These are phyloP conservation scores for Drusus annulatus DNA, from an alignment of 1,140 invertebrate species.

Conservation along the genomic window DNA sequence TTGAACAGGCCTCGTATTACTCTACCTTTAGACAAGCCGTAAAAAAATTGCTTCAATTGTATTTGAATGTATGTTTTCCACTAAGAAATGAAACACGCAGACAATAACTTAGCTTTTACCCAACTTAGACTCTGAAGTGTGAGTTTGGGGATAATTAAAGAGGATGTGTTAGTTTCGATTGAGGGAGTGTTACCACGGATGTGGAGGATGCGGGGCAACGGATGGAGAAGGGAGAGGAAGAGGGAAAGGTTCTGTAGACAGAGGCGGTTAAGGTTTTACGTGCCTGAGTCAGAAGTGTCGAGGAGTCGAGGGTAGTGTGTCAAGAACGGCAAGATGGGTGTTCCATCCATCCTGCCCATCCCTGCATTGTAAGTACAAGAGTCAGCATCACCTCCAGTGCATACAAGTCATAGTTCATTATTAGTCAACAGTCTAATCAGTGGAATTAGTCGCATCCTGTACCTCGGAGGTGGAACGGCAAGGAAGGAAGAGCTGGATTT, in stretches of 20 bases:
- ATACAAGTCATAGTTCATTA: slow-evolving; percentile 50
- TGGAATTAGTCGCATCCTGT: slow-evolving; percentile 29
- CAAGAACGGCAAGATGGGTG: slow-evolving; percentile 55
- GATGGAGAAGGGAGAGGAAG: background rate
- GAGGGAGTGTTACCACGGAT: too few relatives aligned
- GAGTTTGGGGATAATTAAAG: too few relatives aligned
- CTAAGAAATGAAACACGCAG: too few relatives aligned
- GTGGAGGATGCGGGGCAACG: background rate
- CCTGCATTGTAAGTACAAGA: slow-evolving; percentile 57
- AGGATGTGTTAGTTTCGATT: too few relatives aligned
- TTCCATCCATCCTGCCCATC: slow-evolving; percentile 57
- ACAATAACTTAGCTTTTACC: too few relatives aligned
- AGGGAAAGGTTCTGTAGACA: background rate
- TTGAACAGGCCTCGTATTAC: too few relatives aligned
- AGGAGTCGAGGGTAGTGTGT: slow-evolving; percentile 56
- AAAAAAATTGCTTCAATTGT: too few relatives aligned
- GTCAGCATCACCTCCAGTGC: slow-evolving; percentile 56
- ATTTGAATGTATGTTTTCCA: too few relatives aligned
- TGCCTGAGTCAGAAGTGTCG: slow-evolving; percentile 58
- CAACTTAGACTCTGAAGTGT: background rate
- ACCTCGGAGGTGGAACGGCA: slow-evolving; percentile 16
- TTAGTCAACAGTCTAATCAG: slow-evolving; percentile 50
- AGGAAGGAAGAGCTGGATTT: background rate
- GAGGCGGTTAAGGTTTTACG: slow-evolving; percentile 57
- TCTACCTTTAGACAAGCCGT: too few relatives aligned